Conservation (phyloP, 2,113 vertebrate genomes). For the Trochalopteron elliotii region DNA sequence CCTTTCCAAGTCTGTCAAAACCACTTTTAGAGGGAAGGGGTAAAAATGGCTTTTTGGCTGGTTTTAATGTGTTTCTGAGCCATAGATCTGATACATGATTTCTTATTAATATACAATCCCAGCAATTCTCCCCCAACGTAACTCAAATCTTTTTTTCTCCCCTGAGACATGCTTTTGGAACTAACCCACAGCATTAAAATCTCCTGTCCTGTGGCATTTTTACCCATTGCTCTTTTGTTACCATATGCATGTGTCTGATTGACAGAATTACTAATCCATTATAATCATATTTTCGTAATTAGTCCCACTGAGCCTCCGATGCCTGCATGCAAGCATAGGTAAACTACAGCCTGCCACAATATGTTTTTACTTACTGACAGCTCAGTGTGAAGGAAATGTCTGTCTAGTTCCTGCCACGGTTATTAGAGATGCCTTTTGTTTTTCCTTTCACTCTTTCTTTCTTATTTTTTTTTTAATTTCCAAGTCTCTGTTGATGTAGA, state of each 20-base stretch:
- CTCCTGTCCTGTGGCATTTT: conserved; percentile 72
- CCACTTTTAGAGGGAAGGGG: background rate
- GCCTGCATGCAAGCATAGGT: conserved; percentile 67
- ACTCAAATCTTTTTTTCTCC: background rate
- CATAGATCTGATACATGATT: background rate
- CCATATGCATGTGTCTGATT: conserved; percentile 71
- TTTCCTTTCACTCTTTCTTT: background rate
- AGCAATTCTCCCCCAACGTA: background rate
- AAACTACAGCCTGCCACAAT: conserved; percentile 65
- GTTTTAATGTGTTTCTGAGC: background rate
- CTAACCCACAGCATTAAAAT: conserved; percentile 14
- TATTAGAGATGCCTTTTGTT: conserved; percentile 43
- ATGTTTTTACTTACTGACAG: conserved; percentile 67
- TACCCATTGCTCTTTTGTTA: conserved; percentile 62
- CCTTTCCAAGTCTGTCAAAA: background rate
- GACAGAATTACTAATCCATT: conserved; percentile 80
- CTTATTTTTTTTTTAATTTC: fast-evolving
- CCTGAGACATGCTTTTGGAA: conserved; percentile 23
- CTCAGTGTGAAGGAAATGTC: conserved; percentile 63
- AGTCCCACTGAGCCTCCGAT: conserved; percentile 71
- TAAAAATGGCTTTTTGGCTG: background rate
- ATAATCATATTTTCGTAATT: conserved; percentile 80
- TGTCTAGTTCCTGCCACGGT: conserved; percentile 42
- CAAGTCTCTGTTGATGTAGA: background rate
- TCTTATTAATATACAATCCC: conserved; percentile 5